A percentile compares a stretch with the other conserved stretches of the same genome.
These are phyloP conservation scores for Patella pellucida DNA, from an alignment of 2,888 invertebrate species.

Conservation along the genomic window DNA sequence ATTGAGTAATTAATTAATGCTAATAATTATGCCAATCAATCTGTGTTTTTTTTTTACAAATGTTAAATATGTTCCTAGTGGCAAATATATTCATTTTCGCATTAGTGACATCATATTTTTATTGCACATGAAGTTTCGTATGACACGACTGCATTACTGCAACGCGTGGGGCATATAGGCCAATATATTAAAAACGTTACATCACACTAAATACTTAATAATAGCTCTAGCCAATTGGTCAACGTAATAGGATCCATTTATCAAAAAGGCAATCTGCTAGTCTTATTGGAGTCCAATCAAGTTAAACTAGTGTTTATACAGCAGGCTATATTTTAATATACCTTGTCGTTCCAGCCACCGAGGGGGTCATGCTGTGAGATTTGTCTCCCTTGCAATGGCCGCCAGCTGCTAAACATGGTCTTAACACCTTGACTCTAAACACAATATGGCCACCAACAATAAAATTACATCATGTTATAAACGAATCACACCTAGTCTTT, in stretches of 20 bases:
- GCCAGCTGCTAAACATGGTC: background rate
- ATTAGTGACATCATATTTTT: too few species aligned
- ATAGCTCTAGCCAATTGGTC: background rate
- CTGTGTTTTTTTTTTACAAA: too few species aligned
- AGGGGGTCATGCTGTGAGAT: background rate
- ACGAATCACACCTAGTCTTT: slow-evolving; percentile 4
- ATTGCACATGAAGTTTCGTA: too few species aligned
- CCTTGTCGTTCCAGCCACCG: background rate
- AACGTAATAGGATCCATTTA: background rate
- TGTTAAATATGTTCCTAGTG: too few species aligned
- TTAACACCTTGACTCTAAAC: slow-evolving; percentile 9
- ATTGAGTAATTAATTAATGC: too few species aligned
- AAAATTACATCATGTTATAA: slow-evolving; percentile 9
- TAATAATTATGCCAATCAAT: too few species aligned
- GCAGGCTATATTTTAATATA: slow-evolving; percentile 1
- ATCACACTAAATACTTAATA: background rate
- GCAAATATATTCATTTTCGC: too few species aligned
- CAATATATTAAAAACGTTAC: background rate
- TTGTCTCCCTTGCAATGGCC: slow-evolving; percentile 11
- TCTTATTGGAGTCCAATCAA: background rate
- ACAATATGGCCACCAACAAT: slow-evolving; percentile 3
- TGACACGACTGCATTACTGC: too few species aligned
- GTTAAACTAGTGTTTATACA: slow-evolving; percentile 5
- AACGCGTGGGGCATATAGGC: too few species aligned
- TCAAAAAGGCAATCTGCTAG: slow-evolving; percentile 5